Base-by-base conservation (phyloP, 2,888 invertebrate genomes). In the Hyposoter didymator region DNA sequence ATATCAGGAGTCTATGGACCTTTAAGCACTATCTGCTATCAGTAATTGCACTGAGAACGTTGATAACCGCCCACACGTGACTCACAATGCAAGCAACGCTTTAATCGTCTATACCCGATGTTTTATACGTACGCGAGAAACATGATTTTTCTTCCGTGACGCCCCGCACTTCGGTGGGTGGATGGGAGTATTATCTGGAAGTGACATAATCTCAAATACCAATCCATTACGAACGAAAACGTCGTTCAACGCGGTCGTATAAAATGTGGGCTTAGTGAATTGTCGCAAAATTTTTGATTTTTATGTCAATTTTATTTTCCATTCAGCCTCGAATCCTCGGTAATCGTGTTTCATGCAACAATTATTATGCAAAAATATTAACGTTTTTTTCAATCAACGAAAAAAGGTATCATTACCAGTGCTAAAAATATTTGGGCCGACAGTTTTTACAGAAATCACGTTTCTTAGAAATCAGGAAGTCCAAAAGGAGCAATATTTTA, bases 101-200 rank as follows among this genome's bases (percentile, higher is more conserved):
- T 64, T 17, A 73, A 76, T 49, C 72, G 19, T 52, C 49, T 84
- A 43, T 49, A 35, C 74, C 45, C 82, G 52, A 80, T 78, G 73
- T 74, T 59, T 59, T 82, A 78, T 81, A 83, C 75, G 59, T 49
- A 75, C 62, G 59, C 78, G 81, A 52, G 55, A 78, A 86, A 78
- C 81, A 78, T 35, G 19, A 43, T 78, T 67, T 49, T 80, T 69
- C 49, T 72, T 66, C 43, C 64, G 28, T 39, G 22, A 72, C 84
- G 43, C 55, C 47, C 45, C 45, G 10, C 59, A 43, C 59, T 19
- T 59, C 45, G 47, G 45, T 75, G 55, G 64, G 70, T 82, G 79
- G 62, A 69, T 59, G 64, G 76, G 47, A 17, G 39, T 52, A 59
- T 81, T 81, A 86, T 84, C 78, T 74, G 45, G 66, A 62, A 67